Base-by-base conservation (phyloP, 2,888 invertebrate genomes). In the Drosophila limbata region DNA sequence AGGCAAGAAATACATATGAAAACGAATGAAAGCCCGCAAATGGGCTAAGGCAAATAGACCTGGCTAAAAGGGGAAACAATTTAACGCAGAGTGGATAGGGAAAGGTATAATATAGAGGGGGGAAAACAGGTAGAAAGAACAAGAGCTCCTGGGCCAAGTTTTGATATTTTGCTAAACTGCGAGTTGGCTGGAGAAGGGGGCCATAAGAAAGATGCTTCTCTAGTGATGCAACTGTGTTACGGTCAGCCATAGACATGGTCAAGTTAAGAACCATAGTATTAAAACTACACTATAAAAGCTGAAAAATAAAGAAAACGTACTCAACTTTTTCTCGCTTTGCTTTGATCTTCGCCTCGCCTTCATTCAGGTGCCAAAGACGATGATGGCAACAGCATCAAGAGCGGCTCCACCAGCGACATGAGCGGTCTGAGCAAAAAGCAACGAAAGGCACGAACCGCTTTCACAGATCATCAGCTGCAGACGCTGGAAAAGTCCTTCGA, bases 401-500 rank as follows among this genome's bases (percentile, higher is more conserved):
- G 92, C 77, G 93, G 93, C 50, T 91, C 93, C 66, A 90, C 93
- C 91, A 92, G 91, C 80, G 93, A 93, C 59, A 90, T 93, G 75
- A 90, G 93, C 91, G 89, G 93, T 5, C 94, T 96, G 81, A 96
- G 95, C 89, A 98, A 98, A 94, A 99, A 99, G 93, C 98, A 98
- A 91, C 94, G 99, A 76, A 99, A 99, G 93, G 99, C 99, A 47
- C 94, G 99, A 70, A 99, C 99, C 25, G 99, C 99, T 45, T 99
- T 99, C 94, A 99, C 99, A 45, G 99, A 99, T 94, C 97, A 99
- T 92, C 99, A 99, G 93, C 94, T 99, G 73, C 98, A 98, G 92
- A 98, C 98, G 19, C 93, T 99, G 90, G 99, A 99, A 93, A 98
- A 98, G 93, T 98, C 97, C 80, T 99, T 99, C 93, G 98, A 99